Conservation (phyloP, 2,888 invertebrate species). For the Pollenia angustigena region DNA sequence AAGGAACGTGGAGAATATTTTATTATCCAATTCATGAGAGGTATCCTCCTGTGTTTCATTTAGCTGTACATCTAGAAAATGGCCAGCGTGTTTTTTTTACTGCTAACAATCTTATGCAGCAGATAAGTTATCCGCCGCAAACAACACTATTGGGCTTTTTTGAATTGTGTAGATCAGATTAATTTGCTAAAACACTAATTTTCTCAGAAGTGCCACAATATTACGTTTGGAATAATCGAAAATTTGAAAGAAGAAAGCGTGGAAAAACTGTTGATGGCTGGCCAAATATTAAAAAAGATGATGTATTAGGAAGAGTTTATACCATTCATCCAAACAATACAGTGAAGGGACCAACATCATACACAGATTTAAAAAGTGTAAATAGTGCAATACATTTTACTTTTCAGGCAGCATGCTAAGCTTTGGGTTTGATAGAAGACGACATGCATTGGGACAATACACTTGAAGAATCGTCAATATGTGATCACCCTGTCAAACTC, state of each 20-base stretch:
- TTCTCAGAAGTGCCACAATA: conserved; percentile 43
- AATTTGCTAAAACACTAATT: conserved; percentile 51
- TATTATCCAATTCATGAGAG: conserved; percentile 35
- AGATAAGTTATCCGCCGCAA: conserved; percentile 4
- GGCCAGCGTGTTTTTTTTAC: conserved; percentile 7
- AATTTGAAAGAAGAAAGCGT: conserved; percentile 49
- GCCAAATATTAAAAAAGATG: conserved; percentile 31
- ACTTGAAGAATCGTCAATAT: conserved; percentile 49
- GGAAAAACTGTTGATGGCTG: conserved; percentile 24
- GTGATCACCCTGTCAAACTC: conserved; percentile 41
- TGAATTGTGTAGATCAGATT: conserved; percentile 31
- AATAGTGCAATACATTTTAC: conserved; percentile 44
- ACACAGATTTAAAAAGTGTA: conserved; percentile 38
- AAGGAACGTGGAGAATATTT: conserved; percentile 46
- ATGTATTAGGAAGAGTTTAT: conserved; percentile 47
- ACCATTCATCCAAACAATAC: conserved; percentile 52
- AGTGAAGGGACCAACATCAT: conserved; percentile 52
- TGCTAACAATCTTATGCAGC: neutral
- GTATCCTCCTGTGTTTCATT: conserved; percentile 36
- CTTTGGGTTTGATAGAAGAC: conserved; percentile 59
- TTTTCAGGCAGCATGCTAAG: conserved; percentile 20
- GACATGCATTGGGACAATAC: conserved; percentile 39
- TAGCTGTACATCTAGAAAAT: conserved; percentile 31
- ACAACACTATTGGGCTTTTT: conserved; percentile 30
- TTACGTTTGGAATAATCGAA: conserved; percentile 36